phyloP scores from a whole-genome alignment of 1,140 invertebrate genomes.

The Coptotermes formosanus region DNA sequence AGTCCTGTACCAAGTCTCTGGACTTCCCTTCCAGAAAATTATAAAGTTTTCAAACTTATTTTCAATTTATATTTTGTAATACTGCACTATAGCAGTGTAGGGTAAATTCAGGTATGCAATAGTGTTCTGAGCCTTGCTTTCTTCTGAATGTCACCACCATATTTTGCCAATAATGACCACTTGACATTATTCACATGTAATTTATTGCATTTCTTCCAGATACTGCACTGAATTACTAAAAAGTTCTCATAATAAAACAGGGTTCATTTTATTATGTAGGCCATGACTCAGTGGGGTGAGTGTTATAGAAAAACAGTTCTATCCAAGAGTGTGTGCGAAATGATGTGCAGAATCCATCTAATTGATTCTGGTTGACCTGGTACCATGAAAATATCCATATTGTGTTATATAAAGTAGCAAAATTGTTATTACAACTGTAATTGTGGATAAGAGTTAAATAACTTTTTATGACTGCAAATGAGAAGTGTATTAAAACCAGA shows the following conservation, averaged over 20 bases:
- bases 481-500: neutral
- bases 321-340: neutral
- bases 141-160: neutral
- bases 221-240: neutral
- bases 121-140: neutral
- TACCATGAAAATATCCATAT: neutral
- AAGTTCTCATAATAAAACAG: slow-evolving; percentile 5
- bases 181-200: neutral
- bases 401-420: neutral
- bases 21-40: neutral
- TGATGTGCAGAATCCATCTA: neutral
- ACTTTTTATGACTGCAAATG: neutral
- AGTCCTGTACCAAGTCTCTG: no score
- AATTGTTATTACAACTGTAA: neutral
- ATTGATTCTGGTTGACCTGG: neutral
- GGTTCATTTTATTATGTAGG: neutral
- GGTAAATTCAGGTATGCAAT: neutral
- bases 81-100: neutral
- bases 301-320: neutral
- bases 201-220: slow-evolving; percentile 16
- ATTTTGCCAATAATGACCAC: neutral
- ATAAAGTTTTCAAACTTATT: neutral
- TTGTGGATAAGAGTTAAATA: neutral
- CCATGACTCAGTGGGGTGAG: neutral
- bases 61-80: neutral